These are phyloP conservation scores for Dryobota labecula DNA, from an alignment of 2,888 invertebrate genomes.

Conservation along the genomic window DNA sequence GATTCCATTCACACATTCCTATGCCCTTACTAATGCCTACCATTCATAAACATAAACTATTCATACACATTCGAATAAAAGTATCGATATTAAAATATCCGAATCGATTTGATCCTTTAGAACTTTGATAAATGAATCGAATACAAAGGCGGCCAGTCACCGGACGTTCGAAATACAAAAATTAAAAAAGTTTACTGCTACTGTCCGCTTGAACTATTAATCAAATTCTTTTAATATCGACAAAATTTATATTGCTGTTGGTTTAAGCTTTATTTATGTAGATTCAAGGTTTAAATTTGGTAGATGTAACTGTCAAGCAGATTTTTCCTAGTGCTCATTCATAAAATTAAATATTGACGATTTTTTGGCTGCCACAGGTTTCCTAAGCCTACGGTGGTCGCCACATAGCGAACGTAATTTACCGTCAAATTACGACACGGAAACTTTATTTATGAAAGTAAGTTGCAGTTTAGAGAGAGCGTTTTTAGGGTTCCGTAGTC, in stretches of 20 bases:
- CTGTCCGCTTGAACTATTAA: constrained; percentile 84
- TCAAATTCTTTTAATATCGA: constrained; percentile 80
- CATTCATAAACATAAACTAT: constrained; percentile 72
- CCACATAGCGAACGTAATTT: background rate
- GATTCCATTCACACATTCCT: constrained; percentile 64
- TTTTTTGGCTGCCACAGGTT: constrained; percentile 2
- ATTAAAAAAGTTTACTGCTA: constrained; percentile 77
- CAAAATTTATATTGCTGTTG: constrained; percentile 15
- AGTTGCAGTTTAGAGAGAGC: background rate
- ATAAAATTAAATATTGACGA: constrained; percentile 41
- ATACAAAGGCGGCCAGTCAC: constrained; percentile 75
- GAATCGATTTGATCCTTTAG: constrained; percentile 67
- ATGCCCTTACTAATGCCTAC: constrained; percentile 61
- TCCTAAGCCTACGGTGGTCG: background rate
- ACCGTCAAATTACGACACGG: background rate
- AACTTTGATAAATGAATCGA: constrained; percentile 81
- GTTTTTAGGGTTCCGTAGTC: background rate
- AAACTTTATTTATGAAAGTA: background rate
- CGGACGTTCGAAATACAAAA: constrained; percentile 75
- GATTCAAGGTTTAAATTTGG: constrained; percentile 18
- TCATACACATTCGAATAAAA: constrained; percentile 73
- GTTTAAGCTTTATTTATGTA: constrained; percentile 12
- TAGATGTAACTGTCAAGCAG: background rate
- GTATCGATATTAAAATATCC: constrained; percentile 79
- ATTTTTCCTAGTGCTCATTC: constrained; percentile 45